These are phyloP conservation scores for Phyllotreta cruciferae DNA, from an alignment of 2,888 invertebrate species.

Conservation along the genomic window DNA sequence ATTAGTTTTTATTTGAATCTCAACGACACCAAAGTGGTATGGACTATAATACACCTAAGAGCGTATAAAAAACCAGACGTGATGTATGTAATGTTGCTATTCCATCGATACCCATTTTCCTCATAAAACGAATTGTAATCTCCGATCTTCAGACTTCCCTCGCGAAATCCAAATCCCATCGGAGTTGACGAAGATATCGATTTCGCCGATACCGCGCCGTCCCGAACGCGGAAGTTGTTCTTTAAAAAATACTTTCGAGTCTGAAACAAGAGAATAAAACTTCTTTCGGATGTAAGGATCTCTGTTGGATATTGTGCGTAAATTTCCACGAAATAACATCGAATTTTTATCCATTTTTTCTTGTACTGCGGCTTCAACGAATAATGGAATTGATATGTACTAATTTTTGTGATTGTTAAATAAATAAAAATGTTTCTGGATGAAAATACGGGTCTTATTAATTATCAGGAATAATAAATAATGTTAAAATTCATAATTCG, in stretches of 20 bases:
- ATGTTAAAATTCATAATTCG: constrained; percentile 1
- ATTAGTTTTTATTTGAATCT: background rate
- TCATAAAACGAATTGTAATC: constrained; percentile 28
- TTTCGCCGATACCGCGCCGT: constrained; percentile 15
- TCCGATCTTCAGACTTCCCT: constrained; percentile 17
- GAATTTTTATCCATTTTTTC: background rate
- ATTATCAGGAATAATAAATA: constrained; percentile 3
- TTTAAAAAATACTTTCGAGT: constrained; percentile 11
- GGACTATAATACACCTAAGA: background rate
- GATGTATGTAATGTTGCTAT: background rate
- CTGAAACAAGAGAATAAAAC: constrained; percentile 11
- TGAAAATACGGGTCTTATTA: background rate
- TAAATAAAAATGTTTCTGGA: constrained; percentile 1
- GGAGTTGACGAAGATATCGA: constrained; percentile 22
- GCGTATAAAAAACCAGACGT: background rate
- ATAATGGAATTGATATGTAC: background rate
- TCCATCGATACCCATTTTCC: constrained; percentile 16
- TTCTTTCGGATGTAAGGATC: background rate
- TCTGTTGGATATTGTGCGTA: too few species aligned
- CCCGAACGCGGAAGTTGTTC: constrained; percentile 21
- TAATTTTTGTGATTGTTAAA: background rate
- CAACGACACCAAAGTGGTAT: background rate
- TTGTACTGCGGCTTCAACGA: background rate
- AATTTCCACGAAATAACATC: background rate
- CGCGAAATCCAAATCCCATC: constrained; percentile 18